phyloP scores from a whole-genome alignment of 2,888 invertebrate species.

The Sepioteuthis lessoniana region DNA sequence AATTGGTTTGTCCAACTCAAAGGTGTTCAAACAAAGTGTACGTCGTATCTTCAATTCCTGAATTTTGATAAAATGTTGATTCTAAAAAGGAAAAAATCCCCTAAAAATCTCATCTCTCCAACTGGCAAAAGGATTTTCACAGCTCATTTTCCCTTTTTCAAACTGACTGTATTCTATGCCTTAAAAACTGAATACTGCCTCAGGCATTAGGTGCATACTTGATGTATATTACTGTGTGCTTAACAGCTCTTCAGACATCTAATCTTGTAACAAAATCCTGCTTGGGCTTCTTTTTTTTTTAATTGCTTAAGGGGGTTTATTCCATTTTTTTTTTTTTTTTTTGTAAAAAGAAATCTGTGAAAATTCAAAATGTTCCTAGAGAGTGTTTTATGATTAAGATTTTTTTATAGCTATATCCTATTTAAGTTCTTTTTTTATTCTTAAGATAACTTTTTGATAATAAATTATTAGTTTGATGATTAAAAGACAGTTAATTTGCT shows the following conservation, averaged over 20 bases:
- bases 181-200: not conserved
- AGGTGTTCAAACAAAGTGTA: slow-evolving; percentile 59
- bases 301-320: too few species aligned
- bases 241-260: not conserved
- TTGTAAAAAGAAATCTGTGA: too few species aligned
- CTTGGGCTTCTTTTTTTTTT: too few species aligned
- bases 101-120: not conserved
- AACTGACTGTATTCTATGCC: not conserved
- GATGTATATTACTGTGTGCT: not conserved
- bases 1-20: slow-evolving; percentile 66
- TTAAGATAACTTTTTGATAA: not conserved
- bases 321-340: too few species aligned
- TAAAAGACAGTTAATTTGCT: not conserved
- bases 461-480: not conserved
- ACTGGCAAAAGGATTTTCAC: not conserved
- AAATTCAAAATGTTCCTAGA: too few species aligned
- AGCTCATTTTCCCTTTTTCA: not conserved
- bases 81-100: not conserved
- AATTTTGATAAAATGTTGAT: slow-evolving; percentile 24
- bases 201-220: not conserved
- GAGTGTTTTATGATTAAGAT: not conserved
- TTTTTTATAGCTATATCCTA: not conserved
- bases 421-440: not conserved
- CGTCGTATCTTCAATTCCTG: slow-evolving; percentile 53
- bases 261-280: not conserved